A percentile compares a stretch with the other conserved stretches of the same genome.
phyloP scores from a whole-genome alignment of 2,113 vertebrate species.

The Hypocryptadius cinnamomeus region DNA sequence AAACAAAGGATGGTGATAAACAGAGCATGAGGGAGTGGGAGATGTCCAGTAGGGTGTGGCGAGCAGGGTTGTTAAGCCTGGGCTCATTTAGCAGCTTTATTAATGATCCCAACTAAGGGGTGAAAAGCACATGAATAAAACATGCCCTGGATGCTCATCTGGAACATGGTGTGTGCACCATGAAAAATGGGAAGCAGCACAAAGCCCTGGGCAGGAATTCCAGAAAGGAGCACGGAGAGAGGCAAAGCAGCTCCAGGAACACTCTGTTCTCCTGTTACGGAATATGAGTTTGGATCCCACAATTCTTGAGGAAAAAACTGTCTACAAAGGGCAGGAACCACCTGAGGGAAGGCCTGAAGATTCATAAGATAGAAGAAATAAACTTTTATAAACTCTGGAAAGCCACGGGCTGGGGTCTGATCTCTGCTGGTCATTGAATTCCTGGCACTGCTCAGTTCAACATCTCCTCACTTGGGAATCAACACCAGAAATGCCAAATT shows the following conservation, averaged over 20 bases:
- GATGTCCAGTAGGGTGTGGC: constrained; percentile 27
- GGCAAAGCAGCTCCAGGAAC: background rate
- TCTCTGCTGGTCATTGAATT: background rate
- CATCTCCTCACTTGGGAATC: background rate
- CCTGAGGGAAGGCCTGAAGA: background rate
- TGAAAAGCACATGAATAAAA: constrained; percentile 60
- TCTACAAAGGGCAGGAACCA: background rate
- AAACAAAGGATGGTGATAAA: constrained; percentile 4
- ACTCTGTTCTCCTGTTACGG: background rate
- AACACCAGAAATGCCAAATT: background rate
- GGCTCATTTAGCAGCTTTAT: constrained; percentile 52
- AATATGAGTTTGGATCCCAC: background rate
- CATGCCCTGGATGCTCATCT: constrained; percentile 11
- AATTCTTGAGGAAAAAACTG: background rate
- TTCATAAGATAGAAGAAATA: background rate
- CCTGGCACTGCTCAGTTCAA: background rate
- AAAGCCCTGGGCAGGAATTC: constrained; percentile 35
- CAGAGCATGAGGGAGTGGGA: background rate
- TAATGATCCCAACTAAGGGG: constrained; percentile 30
- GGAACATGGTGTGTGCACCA: background rate
- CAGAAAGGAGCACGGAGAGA: background rate
- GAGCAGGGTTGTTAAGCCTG: background rate
- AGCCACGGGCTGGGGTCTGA: rapidly evolving
- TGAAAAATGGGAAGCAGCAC: constrained; percentile 28
- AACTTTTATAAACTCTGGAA: background rate